phyloP scores from a whole-genome alignment of 2,797 vertebrate species.

The Enteromius thamalakanensis region DNA sequence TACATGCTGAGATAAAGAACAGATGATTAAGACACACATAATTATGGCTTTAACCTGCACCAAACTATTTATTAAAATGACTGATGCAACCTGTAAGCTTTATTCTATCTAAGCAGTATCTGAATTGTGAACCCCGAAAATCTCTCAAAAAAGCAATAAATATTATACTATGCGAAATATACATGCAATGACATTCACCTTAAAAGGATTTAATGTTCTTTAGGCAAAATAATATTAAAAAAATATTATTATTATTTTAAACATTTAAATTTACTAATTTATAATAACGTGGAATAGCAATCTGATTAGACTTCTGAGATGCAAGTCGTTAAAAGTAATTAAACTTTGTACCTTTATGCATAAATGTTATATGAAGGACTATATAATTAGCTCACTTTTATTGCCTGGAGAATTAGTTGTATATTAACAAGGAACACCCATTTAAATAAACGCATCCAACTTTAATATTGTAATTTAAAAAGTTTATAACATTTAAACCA shows the following conservation, averaged over 20 bases:
- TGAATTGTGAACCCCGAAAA: background rate
- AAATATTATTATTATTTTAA: background rate
- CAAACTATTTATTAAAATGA: background rate
- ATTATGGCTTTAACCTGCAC: background rate
- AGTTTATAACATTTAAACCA: background rate
- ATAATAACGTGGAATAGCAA: background rate
- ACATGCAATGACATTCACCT: background rate
- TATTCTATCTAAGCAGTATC: background rate
- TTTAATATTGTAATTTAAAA: background rate
- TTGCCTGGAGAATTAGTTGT: background rate
- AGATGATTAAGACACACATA: background rate
- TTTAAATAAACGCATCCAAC: background rate
- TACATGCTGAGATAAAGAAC: constrained; percentile 78
- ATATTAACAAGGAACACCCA: constrained; percentile 22
- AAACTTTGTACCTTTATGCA: background rate
- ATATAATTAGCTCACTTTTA: background rate
- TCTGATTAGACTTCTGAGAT: background rate
- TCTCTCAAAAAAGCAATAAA: background rate
- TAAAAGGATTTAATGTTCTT: background rate
- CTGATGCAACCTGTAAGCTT: background rate
- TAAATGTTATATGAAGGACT: constrained; percentile 6
- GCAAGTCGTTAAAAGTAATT: background rate
- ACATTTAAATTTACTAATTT: background rate
- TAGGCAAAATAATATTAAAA: background rate
- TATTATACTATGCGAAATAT: too few species aligned